Evolutionary conservation across 2,797 vertebrate genomes (phyloP).

Genomic region (Iguana delicatissima): DNA sequence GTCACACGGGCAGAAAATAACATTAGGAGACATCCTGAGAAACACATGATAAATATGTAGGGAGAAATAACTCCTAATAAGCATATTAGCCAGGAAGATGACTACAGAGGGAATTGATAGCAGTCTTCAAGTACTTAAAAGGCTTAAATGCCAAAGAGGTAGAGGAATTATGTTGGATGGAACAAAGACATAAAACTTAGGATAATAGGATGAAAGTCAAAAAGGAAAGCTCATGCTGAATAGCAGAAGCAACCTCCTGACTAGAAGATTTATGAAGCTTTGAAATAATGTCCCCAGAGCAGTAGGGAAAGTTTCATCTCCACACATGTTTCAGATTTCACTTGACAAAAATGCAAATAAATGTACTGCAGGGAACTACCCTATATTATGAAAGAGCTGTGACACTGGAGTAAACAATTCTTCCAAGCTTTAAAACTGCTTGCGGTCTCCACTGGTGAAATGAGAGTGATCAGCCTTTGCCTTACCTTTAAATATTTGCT

Average conservation of each 20-base stretch:
- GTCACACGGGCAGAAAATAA: conserved; percentile 34
- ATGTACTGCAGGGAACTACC: conserved; percentile 22
- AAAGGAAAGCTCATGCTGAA: conserved; percentile 34
- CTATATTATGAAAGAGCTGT: conserved; percentile 15
- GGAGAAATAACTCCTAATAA: conserved; percentile 36
- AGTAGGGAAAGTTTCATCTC: conserved; percentile 23
- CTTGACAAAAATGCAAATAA: conserved; percentile 42
- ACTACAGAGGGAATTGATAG: conserved; percentile 33
- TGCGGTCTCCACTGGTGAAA: not conserved
- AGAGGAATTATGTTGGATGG: conserved; percentile 37
- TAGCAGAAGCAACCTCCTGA: conserved; percentile 21
- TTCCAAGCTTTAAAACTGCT: not conserved
- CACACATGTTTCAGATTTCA: conserved; percentile 3
- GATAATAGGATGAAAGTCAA: conserved; percentile 46
- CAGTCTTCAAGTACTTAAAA: conserved; percentile 41
- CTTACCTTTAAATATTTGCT: not conserved
- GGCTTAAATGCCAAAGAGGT: conserved; percentile 42
- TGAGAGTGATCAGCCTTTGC: conserved; percentile 1
- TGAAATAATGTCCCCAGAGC: conserved; percentile 36
- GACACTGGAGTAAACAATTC: not conserved
- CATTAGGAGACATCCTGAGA: conserved; percentile 15
- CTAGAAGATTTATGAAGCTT: conserved; percentile 44
- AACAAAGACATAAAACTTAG: conserved; percentile 43
- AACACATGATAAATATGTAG: conserved; percentile 39
- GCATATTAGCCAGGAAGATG: conserved; percentile 35